These are phyloP conservation scores for Hymenopus coronatus DNA, from an alignment of 2,888 invertebrate genomes.

Conservation along the genomic window DNA sequence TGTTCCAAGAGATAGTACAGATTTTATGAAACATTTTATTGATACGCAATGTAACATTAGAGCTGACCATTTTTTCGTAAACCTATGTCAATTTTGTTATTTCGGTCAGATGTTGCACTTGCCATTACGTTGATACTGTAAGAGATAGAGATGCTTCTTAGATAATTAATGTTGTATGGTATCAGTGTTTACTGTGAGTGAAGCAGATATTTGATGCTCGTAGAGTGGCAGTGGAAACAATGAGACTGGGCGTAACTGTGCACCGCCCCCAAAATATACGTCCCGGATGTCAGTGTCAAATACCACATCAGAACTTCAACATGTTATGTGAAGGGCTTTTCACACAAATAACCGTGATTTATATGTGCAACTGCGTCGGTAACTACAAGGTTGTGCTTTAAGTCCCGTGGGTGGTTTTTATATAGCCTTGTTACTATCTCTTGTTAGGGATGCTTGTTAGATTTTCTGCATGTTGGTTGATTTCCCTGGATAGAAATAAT, in stretches of 20 bases:
- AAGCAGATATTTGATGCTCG: neutral
- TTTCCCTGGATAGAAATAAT: too few relatives aligned
- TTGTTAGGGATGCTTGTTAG: too few relatives aligned
- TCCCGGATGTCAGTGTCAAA: neutral
- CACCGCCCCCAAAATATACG: conserved; percentile 9
- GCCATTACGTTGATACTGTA: neutral
- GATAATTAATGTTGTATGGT: neutral
- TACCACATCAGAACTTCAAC: neutral
- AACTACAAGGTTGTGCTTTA: too few relatives aligned
- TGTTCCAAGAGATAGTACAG: too few relatives aligned
- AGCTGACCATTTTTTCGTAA: too few relatives aligned
- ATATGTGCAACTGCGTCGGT: neutral
- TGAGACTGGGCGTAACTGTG: neutral
- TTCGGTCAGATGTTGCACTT: neutral
- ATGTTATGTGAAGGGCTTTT: neutral
- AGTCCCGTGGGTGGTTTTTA: neutral
- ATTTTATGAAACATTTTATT: too few relatives aligned
- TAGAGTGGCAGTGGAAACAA: neutral
- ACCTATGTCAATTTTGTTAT: too few relatives aligned
- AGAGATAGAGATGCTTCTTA: neutral
- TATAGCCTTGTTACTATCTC: neutral
- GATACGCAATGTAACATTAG: too few relatives aligned
- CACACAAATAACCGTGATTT: neutral
- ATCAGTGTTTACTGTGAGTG: neutral
- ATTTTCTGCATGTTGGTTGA: too few relatives aligned